Evolutionary conservation across 2,888 invertebrate species (phyloP).

Genomic region (Eurytoma adleriae): DNA sequence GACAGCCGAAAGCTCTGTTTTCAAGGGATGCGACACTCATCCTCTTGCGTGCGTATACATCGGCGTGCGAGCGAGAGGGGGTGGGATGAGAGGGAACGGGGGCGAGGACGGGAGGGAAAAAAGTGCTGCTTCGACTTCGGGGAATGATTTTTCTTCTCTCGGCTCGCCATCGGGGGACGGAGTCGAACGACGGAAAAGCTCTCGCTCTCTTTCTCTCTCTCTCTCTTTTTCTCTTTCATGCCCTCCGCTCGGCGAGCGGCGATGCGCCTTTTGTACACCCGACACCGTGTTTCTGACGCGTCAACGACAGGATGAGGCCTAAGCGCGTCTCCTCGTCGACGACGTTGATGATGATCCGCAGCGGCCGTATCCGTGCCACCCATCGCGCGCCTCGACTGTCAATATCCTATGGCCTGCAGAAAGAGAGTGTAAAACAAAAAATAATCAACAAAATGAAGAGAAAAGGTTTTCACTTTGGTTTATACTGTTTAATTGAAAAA

Average conservation of each 20-base stretch:
- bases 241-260: slow-evolving; percentile 24
- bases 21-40: slow-evolving; percentile 45
- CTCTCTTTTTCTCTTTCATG: background rate
- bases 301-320: slow-evolving; percentile 47
- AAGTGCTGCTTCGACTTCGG: slow-evolving; percentile 28
- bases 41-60: slow-evolving; percentile 24
- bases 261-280: slow-evolving; percentile 49
- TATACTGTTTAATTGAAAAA: background rate
- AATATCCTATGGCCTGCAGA: slow-evolving; percentile 27
- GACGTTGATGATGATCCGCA: slow-evolving; percentile 39
- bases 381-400: slow-evolving; percentile 29
- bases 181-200: slow-evolving; percentile 21
- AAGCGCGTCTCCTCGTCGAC: slow-evolving; percentile 16
- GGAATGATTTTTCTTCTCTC: slow-evolving; percentile 46
- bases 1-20: slow-evolving; percentile 40
- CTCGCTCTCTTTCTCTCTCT: slow-evolving; percentile 10
- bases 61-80: slow-evolving; percentile 17
- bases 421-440: slow-evolving; percentile 44
- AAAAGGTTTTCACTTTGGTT: slow-evolving; percentile 10
- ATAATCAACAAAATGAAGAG: slow-evolving; percentile 33
- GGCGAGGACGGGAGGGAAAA: slow-evolving; percentile 39
- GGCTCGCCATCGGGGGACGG: slow-evolving; percentile 5
- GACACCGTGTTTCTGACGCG: slow-evolving; percentile 41
- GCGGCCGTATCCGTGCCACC: slow-evolving; percentile 36
- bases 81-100: too few species aligned